Conservation (phyloP, 2,113 vertebrate species). For the Brachyhypopomus gauderio region DNA sequence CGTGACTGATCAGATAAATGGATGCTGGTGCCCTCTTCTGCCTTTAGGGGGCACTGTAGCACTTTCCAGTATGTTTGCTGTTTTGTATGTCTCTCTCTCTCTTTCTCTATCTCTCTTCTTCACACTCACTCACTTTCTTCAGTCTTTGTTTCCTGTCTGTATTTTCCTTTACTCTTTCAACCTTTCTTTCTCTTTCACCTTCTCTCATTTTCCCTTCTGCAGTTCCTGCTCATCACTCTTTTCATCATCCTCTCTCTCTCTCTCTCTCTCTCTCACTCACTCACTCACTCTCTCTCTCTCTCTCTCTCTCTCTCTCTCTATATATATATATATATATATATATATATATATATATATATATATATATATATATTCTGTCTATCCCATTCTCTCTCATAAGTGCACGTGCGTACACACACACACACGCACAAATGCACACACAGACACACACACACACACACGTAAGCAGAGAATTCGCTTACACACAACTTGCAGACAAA, state of each 20-base stretch:
- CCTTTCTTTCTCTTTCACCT: slow-evolving; percentile 35
- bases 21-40: slow-evolving; percentile 1
- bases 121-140: background rate
- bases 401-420: background rate
- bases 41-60: slow-evolving; percentile 57
- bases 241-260: background rate
- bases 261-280: slow-evolving; percentile 1
- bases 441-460: background rate
- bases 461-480: background rate
- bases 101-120: slow-evolving; percentile 6
- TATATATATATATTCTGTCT: too few relatives aligned
- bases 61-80: slow-evolving; percentile 40
- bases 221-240: slow-evolving; percentile 14
- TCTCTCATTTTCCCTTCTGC: slow-evolving; percentile 13
- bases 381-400: background rate
- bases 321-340: too few relatives aligned
- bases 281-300: too few relatives aligned
- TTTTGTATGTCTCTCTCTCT: background rate
- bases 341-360: too few relatives aligned
- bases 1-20: slow-evolving; percentile 47
- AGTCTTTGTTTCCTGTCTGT: slow-evolving; percentile 22
- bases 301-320: background rate
- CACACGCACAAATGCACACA: background rate
- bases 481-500: slow-evolving; percentile 6
- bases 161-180: background rate